phyloP scores from a whole-genome alignment of 2,113 vertebrate species.

The Notothenia rossii region DNA sequence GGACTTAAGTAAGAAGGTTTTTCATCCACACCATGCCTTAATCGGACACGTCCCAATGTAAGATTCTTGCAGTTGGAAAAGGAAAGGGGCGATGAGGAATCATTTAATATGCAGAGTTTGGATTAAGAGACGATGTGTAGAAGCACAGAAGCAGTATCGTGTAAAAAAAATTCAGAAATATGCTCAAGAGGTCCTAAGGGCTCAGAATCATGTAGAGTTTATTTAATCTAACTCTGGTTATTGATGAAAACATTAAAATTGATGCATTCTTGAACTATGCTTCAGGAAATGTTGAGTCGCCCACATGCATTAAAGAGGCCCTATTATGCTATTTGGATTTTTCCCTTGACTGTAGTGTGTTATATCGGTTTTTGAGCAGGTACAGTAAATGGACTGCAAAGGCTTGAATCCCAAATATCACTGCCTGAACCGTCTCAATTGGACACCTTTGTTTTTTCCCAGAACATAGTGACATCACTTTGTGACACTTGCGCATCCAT shows the following conservation, averaged over 20 bases:
- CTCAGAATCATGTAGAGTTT: not conserved
- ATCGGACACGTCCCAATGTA: not conserved
- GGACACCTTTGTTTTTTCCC: too few species aligned
- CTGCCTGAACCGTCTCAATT: too few species aligned
- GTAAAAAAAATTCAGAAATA: too few species aligned
- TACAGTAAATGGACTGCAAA: too few species aligned
- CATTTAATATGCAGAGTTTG: conserved; percentile 1
- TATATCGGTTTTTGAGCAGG: too few species aligned
- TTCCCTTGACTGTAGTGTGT: too few species aligned
- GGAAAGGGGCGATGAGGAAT: not conserved
- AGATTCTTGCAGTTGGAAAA: not conserved
- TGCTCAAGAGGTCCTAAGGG: not conserved
- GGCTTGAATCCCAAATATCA: too few species aligned
- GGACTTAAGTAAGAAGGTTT: conserved; percentile 8
- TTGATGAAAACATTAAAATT: not conserved
- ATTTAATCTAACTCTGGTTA: not conserved
- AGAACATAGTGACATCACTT: too few species aligned
- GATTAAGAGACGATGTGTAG: not conserved
- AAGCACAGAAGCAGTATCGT: not conserved
- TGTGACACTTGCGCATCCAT: too few species aligned
- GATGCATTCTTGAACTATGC: too few species aligned
- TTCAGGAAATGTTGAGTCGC: not conserved
- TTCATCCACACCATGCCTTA: not conserved
- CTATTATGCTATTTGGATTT: too few species aligned
- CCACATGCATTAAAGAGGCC: not conserved